Conservation (phyloP, 2,797 vertebrate genomes). For the Spea hammondii region DNA sequence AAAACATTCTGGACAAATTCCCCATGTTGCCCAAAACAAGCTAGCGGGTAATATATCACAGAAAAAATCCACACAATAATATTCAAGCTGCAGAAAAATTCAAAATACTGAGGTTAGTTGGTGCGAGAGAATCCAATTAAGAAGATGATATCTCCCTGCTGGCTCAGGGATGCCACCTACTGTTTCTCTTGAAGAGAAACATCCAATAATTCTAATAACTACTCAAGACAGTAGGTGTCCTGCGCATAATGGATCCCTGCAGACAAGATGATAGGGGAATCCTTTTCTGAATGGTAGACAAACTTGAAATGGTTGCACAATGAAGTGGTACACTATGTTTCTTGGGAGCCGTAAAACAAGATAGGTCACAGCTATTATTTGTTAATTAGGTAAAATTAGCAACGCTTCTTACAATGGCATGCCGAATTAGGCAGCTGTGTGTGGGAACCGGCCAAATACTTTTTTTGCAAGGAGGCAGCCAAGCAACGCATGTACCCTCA, state of each 20-base stretch:
- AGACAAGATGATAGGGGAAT: conserved; percentile 40
- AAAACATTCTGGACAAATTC: no score
- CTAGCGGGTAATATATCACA: no score
- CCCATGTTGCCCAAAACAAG: no score
- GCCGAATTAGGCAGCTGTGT: conserved; percentile 29
- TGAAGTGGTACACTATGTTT: conserved; percentile 24
- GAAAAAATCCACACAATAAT: no score
- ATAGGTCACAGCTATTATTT: conserved; percentile 50
- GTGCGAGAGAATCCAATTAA: conserved; percentile 32
- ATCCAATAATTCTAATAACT: conserved; percentile 37
- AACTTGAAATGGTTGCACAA: conserved; percentile 29
- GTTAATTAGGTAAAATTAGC: conserved; percentile 46
- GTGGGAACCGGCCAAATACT: conserved; percentile 30
- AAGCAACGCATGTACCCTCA: neutral
- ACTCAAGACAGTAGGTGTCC: conserved; percentile 14
- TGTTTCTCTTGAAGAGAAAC: conserved; percentile 23
- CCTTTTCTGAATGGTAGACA: conserved; percentile 28
- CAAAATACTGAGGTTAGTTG: neutral
- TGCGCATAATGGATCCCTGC: conserved; percentile 35
- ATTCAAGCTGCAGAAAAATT: no score
- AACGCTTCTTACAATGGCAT: conserved; percentile 19
- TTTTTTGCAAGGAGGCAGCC: conserved; percentile 2
- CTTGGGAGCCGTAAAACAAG: conserved; percentile 32
- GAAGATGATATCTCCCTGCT: conserved; percentile 22
- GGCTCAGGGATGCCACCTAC: conserved; percentile 21